Evolutionary conservation across 2,888 invertebrate species (phyloP), one percentile per base, ranked within the genome.

Genomic region (Spialia ferax): DNA sequence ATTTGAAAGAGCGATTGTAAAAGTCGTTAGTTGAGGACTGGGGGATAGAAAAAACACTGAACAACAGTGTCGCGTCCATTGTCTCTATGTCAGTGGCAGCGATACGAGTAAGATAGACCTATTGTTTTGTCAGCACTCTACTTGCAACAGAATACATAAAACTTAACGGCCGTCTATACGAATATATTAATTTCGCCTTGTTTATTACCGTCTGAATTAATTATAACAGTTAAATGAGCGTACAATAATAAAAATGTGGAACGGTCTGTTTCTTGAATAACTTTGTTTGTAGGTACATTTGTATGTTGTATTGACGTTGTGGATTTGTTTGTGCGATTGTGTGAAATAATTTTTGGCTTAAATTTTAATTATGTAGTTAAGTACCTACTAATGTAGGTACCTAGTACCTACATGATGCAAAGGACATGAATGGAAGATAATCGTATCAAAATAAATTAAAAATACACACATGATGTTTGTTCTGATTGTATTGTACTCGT

Each of bases 161-260:
- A 81, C 77, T 80, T 82, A 79, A 82, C 78, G 76, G 77, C 76
- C 78, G 77, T 72, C 78, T 84, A 78, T 83, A 83, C 80, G 83
- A 82, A 83, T 84, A 83, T 84, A 86, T 86, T 84, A 83, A 86
- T 83, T 83, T 81, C 77, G 79, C 84, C 79, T 81, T 83, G 87
- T 90, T 89, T 87, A 89, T 86, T 45, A 83, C 84, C 77, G 78
- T 73, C 82, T 78, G 85, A 84, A 88, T 89, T 88, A 89, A 91
- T 91, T 91, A 90, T 84, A 83, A 86, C 86, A 81, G 85, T 89
- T 88, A 89, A 88, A 89, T 87, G 85, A 86, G 83, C 86, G 85
- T 80, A 79, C 76, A 77, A 82, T 83, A 83, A 85, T 88, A 75
- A 89, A 88, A 88, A 84, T 84, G 84, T 87, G 77, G 84, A 85